Percentiles rank a stretch among this genome's conserved stretches.
These are phyloP conservation scores for Otocyon megalotis DNA, from an alignment of 2,113 vertebrate genomes.

Conservation along the genomic window DNA sequence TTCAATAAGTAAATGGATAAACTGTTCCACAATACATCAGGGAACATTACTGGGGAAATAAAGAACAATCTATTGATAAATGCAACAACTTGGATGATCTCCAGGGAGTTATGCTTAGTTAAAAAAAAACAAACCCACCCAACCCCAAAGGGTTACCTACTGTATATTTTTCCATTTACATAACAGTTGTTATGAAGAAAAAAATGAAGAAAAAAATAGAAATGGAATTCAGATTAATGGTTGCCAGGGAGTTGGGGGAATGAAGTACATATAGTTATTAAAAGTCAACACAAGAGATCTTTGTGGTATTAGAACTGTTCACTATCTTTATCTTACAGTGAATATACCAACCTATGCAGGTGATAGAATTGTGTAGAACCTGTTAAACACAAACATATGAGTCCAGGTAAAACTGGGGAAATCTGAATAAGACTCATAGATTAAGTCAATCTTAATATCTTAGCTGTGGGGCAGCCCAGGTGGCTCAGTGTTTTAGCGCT, in stretches of 20 bases:
- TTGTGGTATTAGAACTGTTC: not conserved
- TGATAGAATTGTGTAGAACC: not conserved
- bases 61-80: not conserved
- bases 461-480: not conserved
- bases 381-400: not conserved
- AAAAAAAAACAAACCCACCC: not conserved
- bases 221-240: not conserved
- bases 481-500: too few relatives aligned
- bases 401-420: not conserved
- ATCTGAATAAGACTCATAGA: not conserved
- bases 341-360: not conserved
- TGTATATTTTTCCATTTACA: not conserved
- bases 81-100: not conserved
- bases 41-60: not conserved
- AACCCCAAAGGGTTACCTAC: not conserved
- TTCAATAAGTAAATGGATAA: not conserved
- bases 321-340: not conserved
- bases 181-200: not conserved
- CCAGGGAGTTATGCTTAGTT: not conserved
- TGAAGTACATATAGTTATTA: not conserved
- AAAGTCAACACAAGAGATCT: not conserved
- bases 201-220: not conserved
- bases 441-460: not conserved
- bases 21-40: not conserved
- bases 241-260: not conserved